These are phyloP conservation scores for Bryconaethiops microstoma DNA, from an alignment of 2,797 vertebrate genomes.

Conservation along the genomic window DNA sequence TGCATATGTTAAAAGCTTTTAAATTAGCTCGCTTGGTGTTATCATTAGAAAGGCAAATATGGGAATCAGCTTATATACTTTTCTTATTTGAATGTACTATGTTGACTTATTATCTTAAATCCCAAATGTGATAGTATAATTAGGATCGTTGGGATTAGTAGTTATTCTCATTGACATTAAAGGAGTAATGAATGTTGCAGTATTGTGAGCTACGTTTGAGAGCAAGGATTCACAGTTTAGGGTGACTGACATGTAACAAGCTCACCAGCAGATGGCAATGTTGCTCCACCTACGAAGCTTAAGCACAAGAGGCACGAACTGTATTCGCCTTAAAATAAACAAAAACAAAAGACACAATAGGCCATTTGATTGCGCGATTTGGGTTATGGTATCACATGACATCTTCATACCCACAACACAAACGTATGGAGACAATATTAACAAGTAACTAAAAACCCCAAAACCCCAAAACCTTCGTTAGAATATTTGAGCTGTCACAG, in stretches of 20 bases:
- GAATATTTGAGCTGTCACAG: background rate
- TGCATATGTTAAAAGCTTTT: too few relatives aligned
- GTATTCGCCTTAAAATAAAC: background rate
- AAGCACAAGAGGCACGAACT: too few relatives aligned
- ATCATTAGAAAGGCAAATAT: too few relatives aligned
- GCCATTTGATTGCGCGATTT: background rate
- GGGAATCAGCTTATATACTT: too few relatives aligned
- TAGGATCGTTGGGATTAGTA: background rate
- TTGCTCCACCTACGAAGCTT: conserved; percentile 23
- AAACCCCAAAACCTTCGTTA: background rate
- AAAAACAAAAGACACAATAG: background rate
- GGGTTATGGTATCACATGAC: background rate
- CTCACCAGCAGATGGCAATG: conserved; percentile 47
- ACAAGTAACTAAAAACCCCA: background rate
- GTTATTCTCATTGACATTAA: background rate
- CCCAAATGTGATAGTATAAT: background rate
- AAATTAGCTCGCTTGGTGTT: too few relatives aligned
- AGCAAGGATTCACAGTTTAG: background rate
- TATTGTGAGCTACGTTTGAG: too few relatives aligned
- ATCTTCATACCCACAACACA: background rate
- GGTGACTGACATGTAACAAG: background rate
- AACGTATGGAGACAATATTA: background rate
- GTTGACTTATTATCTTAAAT: too few relatives aligned
- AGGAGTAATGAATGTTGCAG: background rate
- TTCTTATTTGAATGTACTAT: too few relatives aligned